Base-by-base conservation (phyloP, 2,888 invertebrate species). In the Metalampra italica region DNA sequence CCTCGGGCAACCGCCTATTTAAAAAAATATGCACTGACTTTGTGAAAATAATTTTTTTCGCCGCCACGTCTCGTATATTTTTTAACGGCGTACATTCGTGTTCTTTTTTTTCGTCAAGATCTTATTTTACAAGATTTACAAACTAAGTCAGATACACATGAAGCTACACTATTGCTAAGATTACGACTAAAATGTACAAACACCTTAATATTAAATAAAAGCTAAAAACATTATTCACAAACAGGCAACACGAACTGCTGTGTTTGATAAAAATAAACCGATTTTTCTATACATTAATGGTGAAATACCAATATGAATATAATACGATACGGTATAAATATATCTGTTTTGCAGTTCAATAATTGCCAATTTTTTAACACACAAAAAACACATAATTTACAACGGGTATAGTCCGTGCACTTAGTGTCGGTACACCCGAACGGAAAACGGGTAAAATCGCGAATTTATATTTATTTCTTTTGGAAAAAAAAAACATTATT, bases 41-140 rank as follows among this genome's bases (percentile, higher is more conserved):
- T 71, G 68, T 58, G 74, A 82, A 78, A 75, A 83, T 83, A 82
- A 78, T 81, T 80, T 80, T 83, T 84, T 70, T 64, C 71, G 72
- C 70, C 68, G 62, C 56, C 47, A 48, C 64, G 55, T 54, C 36
- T 34, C 11, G 22, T 22, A 7, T 53, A 52, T 57, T 53, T 62
- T 71, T 65, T 60, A 68, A 55, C 66, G 70, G 64, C 66, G 59
- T 57, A 52, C 49, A 51, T 48, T 51, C 51, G 50, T 55, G 51
- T 47, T 48, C 32, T 56, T 56, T 60, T 59, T 60, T 66, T 66
- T 66, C 64, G 66, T 64, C 61, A 53, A 57, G 59, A 56, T 60
- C 55, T 59, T 59, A 64, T 68, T 64, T 54, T 68, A 71, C 68
- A 68, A 57, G 36, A 59, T 62, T 61, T 59, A 63, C 66, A 62